Percentiles rank a stretch among this genome's conserved stretches.
These are phyloP conservation scores for Chrysomela aeneicollis DNA, from an alignment of 2,888 invertebrate species.

Conservation along the genomic window DNA sequence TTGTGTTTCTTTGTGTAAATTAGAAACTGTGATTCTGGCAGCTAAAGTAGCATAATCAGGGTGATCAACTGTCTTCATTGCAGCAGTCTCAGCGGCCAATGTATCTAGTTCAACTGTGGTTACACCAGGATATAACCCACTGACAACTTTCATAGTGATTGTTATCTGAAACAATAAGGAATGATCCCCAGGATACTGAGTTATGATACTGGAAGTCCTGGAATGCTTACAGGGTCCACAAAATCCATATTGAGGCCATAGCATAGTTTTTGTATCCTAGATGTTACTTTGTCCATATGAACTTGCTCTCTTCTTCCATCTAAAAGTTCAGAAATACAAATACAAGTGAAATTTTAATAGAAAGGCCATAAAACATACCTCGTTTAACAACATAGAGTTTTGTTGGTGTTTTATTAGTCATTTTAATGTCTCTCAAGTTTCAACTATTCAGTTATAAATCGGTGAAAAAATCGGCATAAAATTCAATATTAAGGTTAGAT, in stretches of 20 bases:
- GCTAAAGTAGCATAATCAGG: conserved; percentile 94
- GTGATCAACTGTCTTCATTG: conserved; percentile 96
- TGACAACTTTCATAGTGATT: conserved; percentile 91
- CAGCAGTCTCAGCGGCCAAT: conserved; percentile 97
- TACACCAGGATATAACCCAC: conserved; percentile 95
- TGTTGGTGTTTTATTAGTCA: not conserved
- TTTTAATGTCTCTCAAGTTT: not conserved
- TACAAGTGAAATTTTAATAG: not conserved
- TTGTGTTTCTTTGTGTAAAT: conserved; percentile 97
- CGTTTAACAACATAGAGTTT: conserved; percentile 6
- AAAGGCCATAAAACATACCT: not conserved
- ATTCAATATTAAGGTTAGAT: no score
- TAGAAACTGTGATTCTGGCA: conserved; percentile 89
- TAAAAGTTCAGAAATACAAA: conserved; percentile 56
- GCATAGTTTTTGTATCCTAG: conserved; percentile 92
- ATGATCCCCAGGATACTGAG: not conserved
- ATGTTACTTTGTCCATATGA: conserved; percentile 97
- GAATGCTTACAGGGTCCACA: conserved; percentile 87
- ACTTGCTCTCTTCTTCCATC: conserved; percentile 91
- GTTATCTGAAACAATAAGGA: conserved; percentile 50
- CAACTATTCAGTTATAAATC: no score
- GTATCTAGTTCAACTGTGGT: conserved; percentile 98
- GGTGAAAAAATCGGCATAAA: no score
- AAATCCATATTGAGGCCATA: conserved; percentile 96
- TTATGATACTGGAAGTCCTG: not conserved